Evolutionary conservation across 2,888 invertebrate genomes (phyloP).

Genomic region (Eurois occulta): DNA sequence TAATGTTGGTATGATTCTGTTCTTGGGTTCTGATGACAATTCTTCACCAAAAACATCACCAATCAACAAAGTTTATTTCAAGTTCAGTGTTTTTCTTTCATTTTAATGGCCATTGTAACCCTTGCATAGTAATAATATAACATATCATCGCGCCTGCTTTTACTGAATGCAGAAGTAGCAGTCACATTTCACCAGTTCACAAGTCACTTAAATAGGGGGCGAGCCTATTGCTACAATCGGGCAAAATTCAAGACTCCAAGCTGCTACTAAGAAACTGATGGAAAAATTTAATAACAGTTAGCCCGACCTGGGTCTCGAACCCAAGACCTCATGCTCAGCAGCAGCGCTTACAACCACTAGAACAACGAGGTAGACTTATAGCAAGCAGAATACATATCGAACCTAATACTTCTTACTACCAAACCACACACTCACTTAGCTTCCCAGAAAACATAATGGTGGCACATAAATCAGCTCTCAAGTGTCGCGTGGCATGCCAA

Average conservation of each 20-base stretch:
- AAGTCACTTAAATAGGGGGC: background rate
- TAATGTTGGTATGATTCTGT: background rate
- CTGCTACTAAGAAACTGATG: background rate
- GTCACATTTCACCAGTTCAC: background rate
- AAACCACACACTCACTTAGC: slow-evolving; percentile 37
- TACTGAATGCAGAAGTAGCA: background rate
- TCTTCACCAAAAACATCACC: background rate
- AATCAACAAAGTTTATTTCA: background rate
- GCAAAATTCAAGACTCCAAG: background rate
- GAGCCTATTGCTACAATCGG: background rate
- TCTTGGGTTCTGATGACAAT: background rate
- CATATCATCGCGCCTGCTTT: background rate
- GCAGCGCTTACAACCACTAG: background rate
- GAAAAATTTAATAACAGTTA: background rate
- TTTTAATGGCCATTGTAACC: too few species aligned
- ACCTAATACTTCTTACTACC: background rate
- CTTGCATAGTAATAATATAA: too few species aligned
- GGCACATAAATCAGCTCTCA: slow-evolving; percentile 60
- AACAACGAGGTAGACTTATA: background rate
- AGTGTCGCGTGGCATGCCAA: slow-evolving; percentile 72
- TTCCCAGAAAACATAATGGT: slow-evolving; percentile 51
- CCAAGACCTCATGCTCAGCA: background rate
- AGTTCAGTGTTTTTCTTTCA: background rate
- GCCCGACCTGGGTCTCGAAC: too few species aligned
- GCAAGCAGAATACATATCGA: background rate